Percentiles rank a stretch among this genome's conserved stretches.
Conservation (phyloP, 2,888 invertebrate genomes). For the Oxycera nigricornis region DNA sequence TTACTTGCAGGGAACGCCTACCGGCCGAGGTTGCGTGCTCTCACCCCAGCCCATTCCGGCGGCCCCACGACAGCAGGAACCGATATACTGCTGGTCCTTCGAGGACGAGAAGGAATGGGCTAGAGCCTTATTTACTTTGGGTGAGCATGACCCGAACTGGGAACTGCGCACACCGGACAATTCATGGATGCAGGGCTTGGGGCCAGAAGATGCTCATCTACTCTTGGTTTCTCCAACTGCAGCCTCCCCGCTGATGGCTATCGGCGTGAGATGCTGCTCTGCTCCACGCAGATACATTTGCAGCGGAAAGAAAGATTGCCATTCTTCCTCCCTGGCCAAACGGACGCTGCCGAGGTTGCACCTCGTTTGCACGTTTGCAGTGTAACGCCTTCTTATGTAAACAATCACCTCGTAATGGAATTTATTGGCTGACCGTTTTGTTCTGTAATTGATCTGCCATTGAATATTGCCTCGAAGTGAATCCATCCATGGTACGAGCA, state of each 20-base stretch:
- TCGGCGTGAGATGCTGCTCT: constrained; percentile 28
- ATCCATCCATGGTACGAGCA: constrained; percentile 22
- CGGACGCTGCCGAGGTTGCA: not conserved
- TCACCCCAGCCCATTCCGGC: not conserved
- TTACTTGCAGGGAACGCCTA: constrained; percentile 46
- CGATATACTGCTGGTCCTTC: not conserved
- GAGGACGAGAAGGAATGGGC: not conserved
- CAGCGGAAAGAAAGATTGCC: not conserved
- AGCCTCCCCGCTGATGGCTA: constrained; percentile 33
- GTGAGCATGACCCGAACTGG: constrained; percentile 43
- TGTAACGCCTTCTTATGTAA: constrained; percentile 51
- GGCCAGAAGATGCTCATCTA: constrained; percentile 21
- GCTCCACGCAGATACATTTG: not conserved
- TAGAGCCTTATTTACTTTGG: constrained; percentile 29
- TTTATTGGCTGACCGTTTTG: constrained; percentile 51
- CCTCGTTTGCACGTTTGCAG: constrained; percentile 19
- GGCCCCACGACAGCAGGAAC: not conserved
- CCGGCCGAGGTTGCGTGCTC: constrained; percentile 27
- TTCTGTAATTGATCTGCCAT: constrained; percentile 51
- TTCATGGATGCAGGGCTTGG: not conserved
- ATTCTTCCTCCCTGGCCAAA: not conserved
- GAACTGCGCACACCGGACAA: constrained; percentile 40
- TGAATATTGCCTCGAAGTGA: constrained; percentile 44
- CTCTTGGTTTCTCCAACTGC: constrained; percentile 13
- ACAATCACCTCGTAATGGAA: constrained; percentile 52